These are phyloP conservation scores for Hipposideros armiger DNA, from an alignment of 2,113 vertebrate genomes.

Conservation along the genomic window DNA sequence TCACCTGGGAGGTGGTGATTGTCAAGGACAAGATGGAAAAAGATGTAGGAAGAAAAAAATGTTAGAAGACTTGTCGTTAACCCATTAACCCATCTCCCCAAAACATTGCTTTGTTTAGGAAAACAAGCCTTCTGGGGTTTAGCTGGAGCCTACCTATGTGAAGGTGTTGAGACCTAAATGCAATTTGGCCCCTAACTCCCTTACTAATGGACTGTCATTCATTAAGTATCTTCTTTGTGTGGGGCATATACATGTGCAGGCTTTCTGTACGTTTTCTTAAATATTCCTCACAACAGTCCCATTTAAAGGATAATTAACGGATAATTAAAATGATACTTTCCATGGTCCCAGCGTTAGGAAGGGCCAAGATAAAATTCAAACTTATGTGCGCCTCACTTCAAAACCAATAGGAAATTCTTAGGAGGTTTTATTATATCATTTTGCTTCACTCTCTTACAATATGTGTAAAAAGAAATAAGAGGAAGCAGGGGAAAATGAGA, in stretches of 20 bases:
- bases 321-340: conserved; percentile 32
- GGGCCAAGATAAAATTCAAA: not conserved
- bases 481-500: not conserved
- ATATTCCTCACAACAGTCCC: not conserved
- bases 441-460: not conserved
- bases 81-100: conserved; percentile 38
- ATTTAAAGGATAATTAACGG: conserved; percentile 22
- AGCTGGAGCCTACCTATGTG: not conserved
- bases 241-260: not conserved
- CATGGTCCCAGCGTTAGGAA: not conserved
- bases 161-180: conserved; percentile 50
- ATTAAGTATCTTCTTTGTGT: not conserved
- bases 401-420: not conserved
- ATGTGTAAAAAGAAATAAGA: not conserved
- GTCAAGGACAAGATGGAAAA: conserved; percentile 62
- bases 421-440: not conserved
- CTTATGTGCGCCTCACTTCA: not conserved
- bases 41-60: conserved; percentile 60
- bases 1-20: conserved; percentile 79
- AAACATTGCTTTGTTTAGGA: conserved; percentile 58
- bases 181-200: not conserved
- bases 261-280: conserved; percentile 22
- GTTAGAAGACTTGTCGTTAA: conserved; percentile 52
- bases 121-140: not conserved
- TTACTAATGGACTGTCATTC: not conserved